Conservation (phyloP, 1,140 invertebrate genomes). For the Sarcophaga peregrina region DNA sequence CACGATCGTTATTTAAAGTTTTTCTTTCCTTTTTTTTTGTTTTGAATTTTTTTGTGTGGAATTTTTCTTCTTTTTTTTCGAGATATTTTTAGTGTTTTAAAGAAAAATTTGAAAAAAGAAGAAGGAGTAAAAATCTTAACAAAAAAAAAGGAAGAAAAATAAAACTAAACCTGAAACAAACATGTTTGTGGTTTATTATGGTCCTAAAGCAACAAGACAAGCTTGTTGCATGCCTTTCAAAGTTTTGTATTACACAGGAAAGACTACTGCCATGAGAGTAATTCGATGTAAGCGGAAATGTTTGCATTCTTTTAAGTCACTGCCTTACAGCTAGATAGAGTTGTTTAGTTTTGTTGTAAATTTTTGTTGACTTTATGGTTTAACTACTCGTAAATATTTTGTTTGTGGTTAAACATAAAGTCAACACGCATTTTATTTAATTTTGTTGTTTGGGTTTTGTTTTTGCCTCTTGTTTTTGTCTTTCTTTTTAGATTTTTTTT, state of each 20-base stretch:
- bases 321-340: not conserved
- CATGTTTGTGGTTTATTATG: slow-evolving; percentile 17
- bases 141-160: not conserved
- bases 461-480: not conserved
- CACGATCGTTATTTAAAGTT: not conserved
- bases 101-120: not conserved
- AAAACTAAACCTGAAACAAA: not conserved
- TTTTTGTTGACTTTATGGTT: slow-evolving; percentile 27
- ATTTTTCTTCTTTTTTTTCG: not conserved
- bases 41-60: not conserved
- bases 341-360: slow-evolving; percentile 3
- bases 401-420: slow-evolving; percentile 22
- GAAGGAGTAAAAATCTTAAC: not conserved
- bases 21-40: not conserved
- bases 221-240: not conserved
- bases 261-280: no score
- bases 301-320: not conserved
- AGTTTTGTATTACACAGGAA: no score
- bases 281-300: not conserved
- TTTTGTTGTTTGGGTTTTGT: not conserved
- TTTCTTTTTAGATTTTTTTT: not conserved
- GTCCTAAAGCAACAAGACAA: not conserved
- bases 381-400: slow-evolving; percentile 25
- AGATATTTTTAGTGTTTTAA: not conserved
- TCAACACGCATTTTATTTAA: slow-evolving; percentile 2